Evolutionary conservation across 2,888 invertebrate species (phyloP), one percentile per base, ranked within the genome.

Genomic region (Petrolisthes manimaculis): DNA sequence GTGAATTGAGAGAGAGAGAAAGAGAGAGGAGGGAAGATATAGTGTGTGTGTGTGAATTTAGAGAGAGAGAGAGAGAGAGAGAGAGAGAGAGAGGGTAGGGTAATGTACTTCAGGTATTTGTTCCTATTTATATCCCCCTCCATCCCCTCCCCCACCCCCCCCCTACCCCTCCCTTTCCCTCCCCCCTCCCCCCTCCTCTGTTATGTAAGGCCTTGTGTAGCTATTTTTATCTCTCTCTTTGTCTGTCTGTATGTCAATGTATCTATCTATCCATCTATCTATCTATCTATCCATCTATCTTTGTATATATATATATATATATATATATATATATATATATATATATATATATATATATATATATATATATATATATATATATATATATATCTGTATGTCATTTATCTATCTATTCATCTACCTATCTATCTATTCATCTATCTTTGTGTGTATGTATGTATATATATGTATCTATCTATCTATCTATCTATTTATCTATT

Each of bases 51-150:
- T 18, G 69, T 14, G 82, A 82, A 55, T 14, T 14, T n/a, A 56
- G 80, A 80, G 54, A 24, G 24, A 56, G 80, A 51, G n/a, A 24
- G 80, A 82, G 67, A 37, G 69, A 37, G 82, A 82, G 82, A 37
- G 69, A 51, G 82, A 82, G 21, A 6, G 51, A 78, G 78, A n/a
- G 51, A 78, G 67, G 51, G 55, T 14, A 37, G 18, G 81, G 14
- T 5, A 24, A n/a, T n/a, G 80, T n/a, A n/a, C 5, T 9, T 53
- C 18, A 37, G 51, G 37, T 8, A 8, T 75, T n/a, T n/a, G 5
- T n/a, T 8, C 61, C 61, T 61, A 6, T 14, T 14, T 61, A 61
- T 61, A 61, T 61, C 61, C 14, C 61, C 51, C 51, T 51, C 78
- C 54, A 12, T 51, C 37, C 78, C 54, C 51, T 53, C n/a, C 37